Evolutionary conservation across 2,888 invertebrate genomes (phyloP).

Genomic region (Lasioglossum villosulum): DNA sequence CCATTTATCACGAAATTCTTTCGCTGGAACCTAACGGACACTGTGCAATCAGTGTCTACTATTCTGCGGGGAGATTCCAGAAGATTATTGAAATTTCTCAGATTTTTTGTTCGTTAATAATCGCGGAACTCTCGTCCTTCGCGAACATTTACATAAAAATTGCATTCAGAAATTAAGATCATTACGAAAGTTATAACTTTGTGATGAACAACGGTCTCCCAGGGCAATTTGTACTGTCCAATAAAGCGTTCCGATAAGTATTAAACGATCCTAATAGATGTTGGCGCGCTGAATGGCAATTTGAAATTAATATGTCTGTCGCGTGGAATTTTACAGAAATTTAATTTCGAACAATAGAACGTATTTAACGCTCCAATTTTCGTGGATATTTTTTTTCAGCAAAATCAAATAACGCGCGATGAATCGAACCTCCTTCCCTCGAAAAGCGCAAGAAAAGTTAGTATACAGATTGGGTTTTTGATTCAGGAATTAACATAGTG

Average conservation of each 20-base stretch:
- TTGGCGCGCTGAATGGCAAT: neutral
- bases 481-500: too few species aligned
- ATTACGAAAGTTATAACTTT: too few species aligned
- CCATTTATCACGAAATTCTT: neutral
- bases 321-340: too few species aligned
- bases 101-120: neutral
- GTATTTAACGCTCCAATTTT: too few species aligned
- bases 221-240: too few species aligned
- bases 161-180: neutral
- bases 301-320: neutral
- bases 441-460: too few species aligned
- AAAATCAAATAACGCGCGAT: too few species aligned
- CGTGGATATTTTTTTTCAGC: too few species aligned
- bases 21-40: neutral
- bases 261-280: neutral
- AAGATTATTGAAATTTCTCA: neutral
- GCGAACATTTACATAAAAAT: neutral
- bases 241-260: neutral
- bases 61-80: neutral
- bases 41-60: neutral
- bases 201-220: too few species aligned
- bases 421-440: too few species aligned
- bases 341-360: too few species aligned
- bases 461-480: too few species aligned
- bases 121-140: neutral